Evolutionary conservation across 2,113 vertebrate species (phyloP).

Genomic region (Varanus komodoensis): DNA sequence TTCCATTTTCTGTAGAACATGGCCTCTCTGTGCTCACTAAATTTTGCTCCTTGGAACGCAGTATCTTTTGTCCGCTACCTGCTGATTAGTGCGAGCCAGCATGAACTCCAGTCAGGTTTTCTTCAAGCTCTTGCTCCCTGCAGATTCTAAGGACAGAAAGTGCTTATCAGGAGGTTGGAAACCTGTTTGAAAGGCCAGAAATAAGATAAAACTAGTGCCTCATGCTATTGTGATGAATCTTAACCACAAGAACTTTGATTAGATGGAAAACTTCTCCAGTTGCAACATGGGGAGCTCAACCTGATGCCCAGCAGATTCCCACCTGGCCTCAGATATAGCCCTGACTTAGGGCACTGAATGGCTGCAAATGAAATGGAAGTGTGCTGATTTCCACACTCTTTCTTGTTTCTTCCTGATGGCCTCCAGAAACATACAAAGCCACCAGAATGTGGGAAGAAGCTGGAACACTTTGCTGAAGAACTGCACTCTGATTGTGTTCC

Average conservation of each 20-base stretch:
- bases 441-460: too few relatives aligned
- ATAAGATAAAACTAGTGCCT: not conserved
- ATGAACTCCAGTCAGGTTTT: not conserved
- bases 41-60: not conserved
- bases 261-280: not conserved
- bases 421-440: too few relatives aligned
- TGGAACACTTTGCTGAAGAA: too few relatives aligned
- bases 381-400: too few relatives aligned
- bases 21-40: not conserved
- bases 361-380: too few relatives aligned
- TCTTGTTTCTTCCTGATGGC: too few relatives aligned
- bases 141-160: not conserved
- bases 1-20: not conserved
- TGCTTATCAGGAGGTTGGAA: not conserved
- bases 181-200: not conserved
- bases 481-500: too few relatives aligned
- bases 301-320: not conserved
- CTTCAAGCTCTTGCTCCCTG: not conserved
- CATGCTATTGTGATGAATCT: not conserved
- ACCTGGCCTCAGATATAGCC: not conserved
- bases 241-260: not conserved
- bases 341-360: too few relatives aligned
- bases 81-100: not conserved
- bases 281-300: not conserved
- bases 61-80: not conserved